Conservation (phyloP, 1,140 invertebrate species). For the Acromyrmex echinatior region DNA sequence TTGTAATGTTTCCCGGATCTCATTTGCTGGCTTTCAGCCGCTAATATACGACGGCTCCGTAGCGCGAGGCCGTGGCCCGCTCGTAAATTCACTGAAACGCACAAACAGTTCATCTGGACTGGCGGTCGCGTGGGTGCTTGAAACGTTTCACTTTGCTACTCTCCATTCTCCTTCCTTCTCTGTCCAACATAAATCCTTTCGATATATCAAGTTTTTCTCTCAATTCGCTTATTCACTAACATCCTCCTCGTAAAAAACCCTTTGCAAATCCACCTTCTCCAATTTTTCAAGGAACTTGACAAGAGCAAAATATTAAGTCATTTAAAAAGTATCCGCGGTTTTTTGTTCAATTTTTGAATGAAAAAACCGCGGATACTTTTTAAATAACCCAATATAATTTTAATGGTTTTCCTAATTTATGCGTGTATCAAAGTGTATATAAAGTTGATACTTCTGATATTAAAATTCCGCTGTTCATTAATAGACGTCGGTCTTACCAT, state of each 20-base stretch:
- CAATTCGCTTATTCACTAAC: background rate
- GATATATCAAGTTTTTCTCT: background rate
- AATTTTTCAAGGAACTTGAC: background rate
- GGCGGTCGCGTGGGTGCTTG: slow-evolving; percentile 78
- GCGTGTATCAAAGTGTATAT: background rate
- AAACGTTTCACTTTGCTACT: slow-evolving; percentile 78
- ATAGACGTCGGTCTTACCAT: background rate
- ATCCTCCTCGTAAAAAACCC: background rate
- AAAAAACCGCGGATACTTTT: too few relatives aligned
- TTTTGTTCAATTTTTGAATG: too few relatives aligned
- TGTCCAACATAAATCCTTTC: background rate
- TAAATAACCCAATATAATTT: background rate
- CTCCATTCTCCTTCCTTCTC: slow-evolving; percentile 22
- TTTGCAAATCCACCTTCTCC: background rate
- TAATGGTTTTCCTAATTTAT: background rate
- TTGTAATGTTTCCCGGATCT: slow-evolving; percentile 83
- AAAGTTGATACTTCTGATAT: background rate
- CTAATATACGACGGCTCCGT: slow-evolving; percentile 79
- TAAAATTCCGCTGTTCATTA: background rate
- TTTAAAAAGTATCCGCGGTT: too few relatives aligned
- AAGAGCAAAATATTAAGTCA: background rate
- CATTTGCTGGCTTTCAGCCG: slow-evolving; percentile 82
- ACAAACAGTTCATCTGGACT: slow-evolving; percentile 82
- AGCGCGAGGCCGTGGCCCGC: slow-evolving; percentile 70
- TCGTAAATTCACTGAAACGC: slow-evolving; percentile 81